Evolutionary conservation across 2,888 invertebrate genomes (phyloP).

Genomic region (Cremastinae sp.): DNA sequence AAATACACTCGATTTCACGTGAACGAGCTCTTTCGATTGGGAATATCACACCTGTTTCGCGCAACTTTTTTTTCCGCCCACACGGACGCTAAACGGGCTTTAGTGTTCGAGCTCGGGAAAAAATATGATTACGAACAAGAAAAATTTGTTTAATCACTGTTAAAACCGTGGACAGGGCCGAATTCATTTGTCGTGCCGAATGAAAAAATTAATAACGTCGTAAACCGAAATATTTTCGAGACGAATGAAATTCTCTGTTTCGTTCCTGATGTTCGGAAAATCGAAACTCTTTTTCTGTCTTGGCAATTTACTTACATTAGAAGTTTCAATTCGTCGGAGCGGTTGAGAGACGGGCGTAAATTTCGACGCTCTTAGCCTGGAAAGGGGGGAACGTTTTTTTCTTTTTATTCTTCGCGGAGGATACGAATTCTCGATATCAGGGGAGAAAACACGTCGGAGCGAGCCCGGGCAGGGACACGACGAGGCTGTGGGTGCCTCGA

Average conservation of each 20-base stretch:
- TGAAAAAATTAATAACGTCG: no score
- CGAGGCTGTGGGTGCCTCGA: constrained; percentile 37
- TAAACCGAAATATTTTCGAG: no score
- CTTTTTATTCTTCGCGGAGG: constrained; percentile 10
- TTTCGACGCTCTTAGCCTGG: constrained; percentile 9
- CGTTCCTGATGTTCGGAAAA: no score
- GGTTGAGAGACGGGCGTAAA: constrained; percentile 29
- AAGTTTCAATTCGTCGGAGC: constrained; percentile 15
- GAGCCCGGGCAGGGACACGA: constrained; percentile 24
- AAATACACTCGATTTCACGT: constrained; percentile 30
- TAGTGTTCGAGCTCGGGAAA: no score
- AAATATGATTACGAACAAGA: no score
- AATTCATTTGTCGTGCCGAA: no score
- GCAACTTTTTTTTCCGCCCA: not conserved
- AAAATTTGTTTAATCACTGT: no score
- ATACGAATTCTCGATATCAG: constrained; percentile 29
- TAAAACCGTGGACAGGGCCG: no score
- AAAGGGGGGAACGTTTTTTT: constrained; percentile 4
- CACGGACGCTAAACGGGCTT: not conserved
- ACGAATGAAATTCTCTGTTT: no score
- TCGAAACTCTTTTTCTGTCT: no score
- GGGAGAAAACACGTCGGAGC: constrained; percentile 29
- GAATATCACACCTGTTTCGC: not conserved
- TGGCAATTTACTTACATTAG: not conserved
- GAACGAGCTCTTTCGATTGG: constrained; percentile 23